Base-by-base conservation (phyloP, 2,888 invertebrate genomes). In the Trachelus tabidus region DNA sequence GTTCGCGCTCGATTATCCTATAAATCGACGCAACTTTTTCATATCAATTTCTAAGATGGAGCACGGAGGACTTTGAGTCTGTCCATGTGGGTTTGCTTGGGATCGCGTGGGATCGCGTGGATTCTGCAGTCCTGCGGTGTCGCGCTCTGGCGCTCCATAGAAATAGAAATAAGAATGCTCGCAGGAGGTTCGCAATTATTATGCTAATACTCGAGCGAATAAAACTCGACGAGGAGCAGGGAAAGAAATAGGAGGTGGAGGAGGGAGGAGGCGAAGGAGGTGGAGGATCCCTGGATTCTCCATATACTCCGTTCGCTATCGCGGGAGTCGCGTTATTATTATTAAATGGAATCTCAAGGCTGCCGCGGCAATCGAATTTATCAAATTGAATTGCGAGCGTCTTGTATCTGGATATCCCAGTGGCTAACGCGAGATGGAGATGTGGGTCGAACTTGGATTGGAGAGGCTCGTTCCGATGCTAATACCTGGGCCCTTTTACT, bases 301-400 rank as follows among this genome's bases (percentile, higher is more conserved):
- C n/a, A 73, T 40, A n/a, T 56, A 73, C 40, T 11, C 34, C 4
- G n/a, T 12, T 68, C 69, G 15, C 76, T 31, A 33, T 34, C 75
- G 69, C 77, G 40, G 37, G 73, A 69, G 73, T 80, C 68, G 68
- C 68, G 77, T 84, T 87, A 86, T 88, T 86, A 86, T 88, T 87
- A 87, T 89, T 87, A 88, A 88, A 88, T 89, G 86, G 87, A 89
- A 87, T 85, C 86, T 86, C 89, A 87, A 88, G 89, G 88, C 87
- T 85, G 80, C 73, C 75, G 75, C 77, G 81, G 69, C 79, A 84
- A 86, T 89, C 89, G 86, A 89, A 88, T 89, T 88, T 89, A 89
- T 89, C 87, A 84, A 87, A 85, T 86, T 85, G 85, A 85, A 86
- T 85, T 79, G 84, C 80, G 81, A 80, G 83, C 82, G 81, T 80